These are phyloP conservation scores for Microchirus variegatus DNA, from an alignment of 2,797 vertebrate genomes.

Conservation along the genomic window DNA sequence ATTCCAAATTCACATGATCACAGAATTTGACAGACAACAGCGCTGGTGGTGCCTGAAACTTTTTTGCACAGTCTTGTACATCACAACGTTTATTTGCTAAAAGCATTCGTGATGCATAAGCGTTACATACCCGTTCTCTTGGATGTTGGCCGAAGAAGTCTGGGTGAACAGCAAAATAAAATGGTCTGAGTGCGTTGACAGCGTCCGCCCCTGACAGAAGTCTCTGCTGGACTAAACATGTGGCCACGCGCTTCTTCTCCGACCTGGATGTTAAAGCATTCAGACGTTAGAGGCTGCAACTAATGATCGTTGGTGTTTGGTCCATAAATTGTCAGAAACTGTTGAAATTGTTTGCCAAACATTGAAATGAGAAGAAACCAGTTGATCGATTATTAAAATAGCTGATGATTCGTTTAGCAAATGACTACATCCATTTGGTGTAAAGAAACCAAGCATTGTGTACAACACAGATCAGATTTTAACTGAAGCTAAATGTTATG, in stretches of 20 bases:
- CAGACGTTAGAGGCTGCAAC: not conserved
- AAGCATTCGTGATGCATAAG: too few species aligned
- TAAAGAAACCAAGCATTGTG: not conserved
- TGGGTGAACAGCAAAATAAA: conserved; percentile 97
- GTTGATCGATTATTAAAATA: too few species aligned
- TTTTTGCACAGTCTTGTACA: too few species aligned
- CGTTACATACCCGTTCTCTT: conserved; percentile 89
- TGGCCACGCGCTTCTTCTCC: conserved; percentile 69
- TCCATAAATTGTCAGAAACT: not conserved
- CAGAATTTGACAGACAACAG: too few species aligned
- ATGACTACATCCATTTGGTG: not conserved
- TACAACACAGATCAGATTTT: too few species aligned
- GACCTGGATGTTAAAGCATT: conserved; percentile 63
- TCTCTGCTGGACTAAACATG: conserved; percentile 78
- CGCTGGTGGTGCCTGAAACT: too few species aligned
- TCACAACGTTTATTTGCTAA: too few species aligned
- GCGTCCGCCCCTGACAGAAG: conserved; percentile 90
- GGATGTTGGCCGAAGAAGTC: conserved; percentile 98
- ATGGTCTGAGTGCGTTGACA: conserved; percentile 91
- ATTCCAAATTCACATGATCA: too few species aligned
- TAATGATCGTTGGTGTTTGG: not conserved
- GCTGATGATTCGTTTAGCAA: not conserved
- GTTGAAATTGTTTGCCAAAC: not conserved
- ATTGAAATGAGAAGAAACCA: too few species aligned
- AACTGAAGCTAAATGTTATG: too few species aligned